phyloP scores from a whole-genome alignment of 2,888 invertebrate species.

The Chouioia cunea region DNA sequence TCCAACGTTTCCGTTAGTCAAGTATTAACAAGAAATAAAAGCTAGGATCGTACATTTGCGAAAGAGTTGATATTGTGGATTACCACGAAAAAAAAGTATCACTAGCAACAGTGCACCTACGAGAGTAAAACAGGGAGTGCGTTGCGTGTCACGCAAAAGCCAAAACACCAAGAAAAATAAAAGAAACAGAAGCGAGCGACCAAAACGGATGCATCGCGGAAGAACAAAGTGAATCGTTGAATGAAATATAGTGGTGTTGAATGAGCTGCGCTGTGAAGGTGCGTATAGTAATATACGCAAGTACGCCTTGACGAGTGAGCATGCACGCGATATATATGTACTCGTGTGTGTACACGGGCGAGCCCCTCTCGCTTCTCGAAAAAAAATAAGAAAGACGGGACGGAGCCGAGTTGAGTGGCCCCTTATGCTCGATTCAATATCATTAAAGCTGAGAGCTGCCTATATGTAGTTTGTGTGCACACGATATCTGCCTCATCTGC shows the following conservation, averaged over 20 bases:
- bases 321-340: background rate
- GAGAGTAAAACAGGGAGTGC: too few species aligned
- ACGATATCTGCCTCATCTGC: too few species aligned
- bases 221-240: slow-evolving; percentile 30
- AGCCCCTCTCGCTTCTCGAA: background rate
- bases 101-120: too few species aligned
- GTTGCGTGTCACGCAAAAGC: too few species aligned
- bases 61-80: too few species aligned
- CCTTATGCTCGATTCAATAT: slow-evolving; percentile 15
- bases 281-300: too few species aligned
- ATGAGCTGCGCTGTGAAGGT: slow-evolving; percentile 33
- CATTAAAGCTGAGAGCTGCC: slow-evolving; percentile 24
- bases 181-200: background rate
- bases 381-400: background rate
- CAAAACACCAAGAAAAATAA: too few species aligned
- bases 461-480: too few species aligned
- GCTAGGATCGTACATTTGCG: too few species aligned
- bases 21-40: too few species aligned
- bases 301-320: slow-evolving; percentile 36
- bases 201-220: slow-evolving; percentile 33
- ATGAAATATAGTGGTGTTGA: slow-evolving; percentile 31
- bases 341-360: background rate
- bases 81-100: too few species aligned
- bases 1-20: too few species aligned
- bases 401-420: slow-evolving; percentile 29